These are phyloP conservation scores for Protosalanx chinensis DNA, from an alignment of 2,797 vertebrate genomes.

Conservation along the genomic window DNA sequence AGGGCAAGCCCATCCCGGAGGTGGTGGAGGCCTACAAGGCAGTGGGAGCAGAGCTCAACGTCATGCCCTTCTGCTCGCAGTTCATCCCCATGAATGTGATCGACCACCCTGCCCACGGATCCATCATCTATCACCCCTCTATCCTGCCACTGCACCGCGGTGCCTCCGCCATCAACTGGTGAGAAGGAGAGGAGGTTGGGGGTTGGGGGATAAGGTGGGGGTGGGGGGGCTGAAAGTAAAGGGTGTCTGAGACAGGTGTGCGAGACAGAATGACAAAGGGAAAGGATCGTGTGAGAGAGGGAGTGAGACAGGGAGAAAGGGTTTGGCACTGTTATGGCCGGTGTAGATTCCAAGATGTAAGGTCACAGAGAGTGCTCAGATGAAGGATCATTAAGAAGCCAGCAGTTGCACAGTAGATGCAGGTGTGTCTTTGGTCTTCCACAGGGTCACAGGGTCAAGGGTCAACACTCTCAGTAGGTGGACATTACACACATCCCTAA, in stretches of 20 bases:
- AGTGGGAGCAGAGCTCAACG: slow-evolving; percentile 83
- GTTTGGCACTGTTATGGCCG: neutral
- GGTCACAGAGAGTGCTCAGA: neutral
- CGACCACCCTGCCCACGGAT: slow-evolving; percentile 77
- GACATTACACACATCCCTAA: no score
- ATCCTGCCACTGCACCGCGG: slow-evolving; percentile 84
- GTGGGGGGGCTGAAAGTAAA: neutral
- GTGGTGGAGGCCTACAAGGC: slow-evolving; percentile 79
- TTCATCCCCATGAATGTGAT: slow-evolving; percentile 90
- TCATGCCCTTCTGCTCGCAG: slow-evolving; percentile 86
- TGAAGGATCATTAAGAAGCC: neutral
- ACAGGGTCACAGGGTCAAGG: no score
- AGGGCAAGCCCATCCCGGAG: slow-evolving; percentile 79
- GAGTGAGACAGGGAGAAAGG: neutral
- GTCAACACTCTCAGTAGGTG: no score
- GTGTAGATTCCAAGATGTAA: neutral
- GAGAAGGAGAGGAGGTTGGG: slow-evolving; percentile 35
- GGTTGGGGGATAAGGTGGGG: neutral
- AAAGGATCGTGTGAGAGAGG: neutral
- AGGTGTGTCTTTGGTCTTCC: neutral
- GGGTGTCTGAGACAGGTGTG: neutral
- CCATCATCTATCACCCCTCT: slow-evolving; percentile 87
- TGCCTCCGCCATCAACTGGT: slow-evolving; percentile 89
- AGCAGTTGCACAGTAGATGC: neutral
- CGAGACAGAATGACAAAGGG: neutral